Percentiles rank a stretch among this genome's conserved stretches.
Evolutionary conservation across 2,113 vertebrate species (phyloP).

Genomic region (Nothocercus nigrocapillus): DNA sequence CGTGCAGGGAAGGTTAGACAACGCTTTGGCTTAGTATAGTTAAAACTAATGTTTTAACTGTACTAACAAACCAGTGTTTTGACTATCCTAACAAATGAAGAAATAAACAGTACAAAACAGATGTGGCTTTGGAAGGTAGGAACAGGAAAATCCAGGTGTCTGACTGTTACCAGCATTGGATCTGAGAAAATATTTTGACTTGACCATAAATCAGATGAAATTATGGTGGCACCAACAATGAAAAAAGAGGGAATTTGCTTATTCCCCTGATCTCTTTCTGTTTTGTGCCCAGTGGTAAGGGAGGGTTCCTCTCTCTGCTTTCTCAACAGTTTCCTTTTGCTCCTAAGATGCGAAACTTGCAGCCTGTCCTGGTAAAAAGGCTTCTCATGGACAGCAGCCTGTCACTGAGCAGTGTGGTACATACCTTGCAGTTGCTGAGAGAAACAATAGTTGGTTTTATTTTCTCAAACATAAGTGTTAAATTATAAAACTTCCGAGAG

Average conservation of each 20-base stretch:
- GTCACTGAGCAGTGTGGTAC: fast-evolving
- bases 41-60: too few species aligned
- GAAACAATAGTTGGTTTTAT: not conserved
- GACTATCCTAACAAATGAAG: not conserved
- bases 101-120: not conserved
- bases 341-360: not conserved
- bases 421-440: not conserved
- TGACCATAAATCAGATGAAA: not conserved
- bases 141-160: not conserved
- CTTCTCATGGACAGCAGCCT: not conserved
- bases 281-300: not conserved
- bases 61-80: too few species aligned
- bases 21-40: not conserved
- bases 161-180: not conserved
- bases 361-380: not conserved
- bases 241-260: not conserved
- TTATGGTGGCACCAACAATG: too few species aligned
- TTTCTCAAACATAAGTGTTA: not conserved
- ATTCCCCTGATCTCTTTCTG: not conserved
- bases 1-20: not conserved
- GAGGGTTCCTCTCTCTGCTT: not conserved
- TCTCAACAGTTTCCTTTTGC: not conserved
- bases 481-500: not conserved
- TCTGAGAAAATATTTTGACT: not conserved
- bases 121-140: not conserved